Percentiles rank a stretch among this genome's conserved stretches.
These are phyloP conservation scores for Portunus trituberculatus DNA, from an alignment of 1,140 invertebrate species.

Conservation along the genomic window DNA sequence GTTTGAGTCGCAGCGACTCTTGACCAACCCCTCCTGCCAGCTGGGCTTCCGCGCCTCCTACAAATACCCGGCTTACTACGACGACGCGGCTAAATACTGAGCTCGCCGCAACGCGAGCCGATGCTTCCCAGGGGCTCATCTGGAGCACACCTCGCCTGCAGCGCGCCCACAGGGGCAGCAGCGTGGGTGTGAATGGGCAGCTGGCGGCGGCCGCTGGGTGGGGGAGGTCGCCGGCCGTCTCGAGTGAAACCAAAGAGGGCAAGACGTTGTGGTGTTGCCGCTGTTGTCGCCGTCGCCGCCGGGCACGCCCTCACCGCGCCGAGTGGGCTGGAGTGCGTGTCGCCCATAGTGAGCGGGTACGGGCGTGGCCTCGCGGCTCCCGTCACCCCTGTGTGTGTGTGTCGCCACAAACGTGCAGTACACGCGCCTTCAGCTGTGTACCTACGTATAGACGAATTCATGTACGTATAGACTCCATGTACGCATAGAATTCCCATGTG, in stretches of 20 bases:
- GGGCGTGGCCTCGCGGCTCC: background rate
- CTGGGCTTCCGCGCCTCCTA: slow-evolving; percentile 77
- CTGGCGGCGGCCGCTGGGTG: background rate
- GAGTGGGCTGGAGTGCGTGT: background rate
- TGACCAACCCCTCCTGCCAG: slow-evolving; percentile 77
- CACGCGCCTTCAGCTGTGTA: slow-evolving; percentile 73
- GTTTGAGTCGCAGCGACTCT: slow-evolving; percentile 77
- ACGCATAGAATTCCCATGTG: slow-evolving; percentile 67
- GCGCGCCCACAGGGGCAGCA: background rate
- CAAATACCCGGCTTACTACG: slow-evolving; percentile 77
- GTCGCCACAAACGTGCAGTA: background rate
- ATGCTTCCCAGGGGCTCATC: background rate
- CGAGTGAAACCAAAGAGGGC: slow-evolving; percentile 74
- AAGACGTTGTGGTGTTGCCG: slow-evolving; percentile 25
- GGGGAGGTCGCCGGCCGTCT: background rate
- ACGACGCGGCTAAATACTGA: slow-evolving; percentile 76
- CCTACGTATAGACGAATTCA: slow-evolving; percentile 65
- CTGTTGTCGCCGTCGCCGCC: background rate
- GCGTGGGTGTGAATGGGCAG: background rate
- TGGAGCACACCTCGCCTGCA: background rate
- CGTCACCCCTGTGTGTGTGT: slow-evolving; percentile 32
- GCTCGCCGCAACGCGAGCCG: background rate
- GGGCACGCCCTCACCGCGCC: slow-evolving; percentile 23
- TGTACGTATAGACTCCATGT: slow-evolving; percentile 39
- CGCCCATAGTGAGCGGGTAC: background rate